A percentile compares a stretch with the other conserved stretches of the same genome.
Evolutionary conservation across 2,888 invertebrate species (phyloP).

Genomic region (Bibio marci): DNA sequence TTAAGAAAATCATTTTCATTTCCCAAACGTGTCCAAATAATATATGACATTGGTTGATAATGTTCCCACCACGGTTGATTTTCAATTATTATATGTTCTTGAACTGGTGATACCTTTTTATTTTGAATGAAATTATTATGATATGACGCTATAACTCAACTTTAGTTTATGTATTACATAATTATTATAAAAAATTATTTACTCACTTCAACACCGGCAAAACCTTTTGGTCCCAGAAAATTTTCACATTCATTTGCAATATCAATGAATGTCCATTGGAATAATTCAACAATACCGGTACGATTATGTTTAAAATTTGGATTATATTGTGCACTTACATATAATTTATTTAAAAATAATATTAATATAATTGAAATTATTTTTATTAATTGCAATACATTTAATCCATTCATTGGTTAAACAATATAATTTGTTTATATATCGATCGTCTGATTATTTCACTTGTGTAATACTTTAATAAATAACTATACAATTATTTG

Average conservation of each 20-base stretch:
- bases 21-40: conserved; percentile 54
- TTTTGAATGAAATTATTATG: too few relatives aligned
- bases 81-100: conserved; percentile 34
- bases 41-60: conserved; percentile 68
- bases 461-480: too few relatives aligned
- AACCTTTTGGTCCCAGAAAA: conserved; percentile 56
- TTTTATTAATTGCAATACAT: too few relatives aligned
- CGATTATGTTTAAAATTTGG: conserved; percentile 23
- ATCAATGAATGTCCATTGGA: conserved; percentile 71
- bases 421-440: too few relatives aligned
- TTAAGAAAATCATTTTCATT: conserved; percentile 44
- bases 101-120: conserved; percentile 40
- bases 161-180: conserved; percentile 22
- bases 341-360: too few relatives aligned
- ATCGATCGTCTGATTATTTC: too few relatives aligned
- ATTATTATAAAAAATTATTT: conserved; percentile 29
- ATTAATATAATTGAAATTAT: too few relatives aligned
- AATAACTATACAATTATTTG: too few relatives aligned
- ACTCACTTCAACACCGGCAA: conserved; percentile 53
- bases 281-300: conserved; percentile 53
- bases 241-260: conserved; percentile 64
- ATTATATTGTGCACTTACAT: too few relatives aligned
- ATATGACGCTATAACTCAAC: too few relatives aligned
- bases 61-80: conserved; percentile 69
- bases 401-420: too few relatives aligned